Evolutionary conservation across 2,797 vertebrate genomes (phyloP), one percentile per base, ranked within the genome.

Genomic region (Harpagifer antarcticus): DNA sequence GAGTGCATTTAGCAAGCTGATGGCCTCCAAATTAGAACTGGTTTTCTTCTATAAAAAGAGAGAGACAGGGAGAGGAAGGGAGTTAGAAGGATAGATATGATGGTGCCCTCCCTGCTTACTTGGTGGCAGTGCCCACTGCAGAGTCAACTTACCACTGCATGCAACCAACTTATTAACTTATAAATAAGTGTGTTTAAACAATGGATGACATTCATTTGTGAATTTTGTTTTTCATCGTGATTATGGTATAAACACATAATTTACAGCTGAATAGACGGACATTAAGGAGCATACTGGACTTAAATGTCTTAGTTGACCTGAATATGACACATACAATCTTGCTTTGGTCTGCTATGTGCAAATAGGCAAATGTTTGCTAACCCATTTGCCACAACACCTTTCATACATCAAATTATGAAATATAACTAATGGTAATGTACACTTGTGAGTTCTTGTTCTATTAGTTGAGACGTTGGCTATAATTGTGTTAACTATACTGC

Each of bases 11-110:
- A 89, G 79, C 60, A 68, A 86, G 83, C 74, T 84, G 82, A 87
- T 87, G 82, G 84, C 86, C 86, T 89, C 86, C 82, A 87, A 91
- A 90, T 90, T 84, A 91, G 78, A 86, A 81, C 55, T 66, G 80
- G 75, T 90, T 86, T 89, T 78, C 76, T 76, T 86, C 44, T 77
- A 66, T 70, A 59, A 67, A 78, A 76, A 27, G 7, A 27, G 31
- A 56, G 9, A 27, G 27, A 27, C 5, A 17, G 2, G 8, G 31
- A 52, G n/a, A 42, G 27, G 0, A 27, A 16, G 5, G 4, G n/a
- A 48, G 20, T 5, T 17, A 14, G 31, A 64, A 27, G 44, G 49
- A 55, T 6, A 20, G 50, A 63, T 11, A 19, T 61, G 33, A 63
- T 9, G 9, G 40, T 42, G 16, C 9, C 12, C 9, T 19, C 9